Percentiles rank a stretch among this genome's conserved stretches.
Evolutionary conservation across 2,113 vertebrate species (phyloP).

Genomic region (Macrotus californicus): DNA sequence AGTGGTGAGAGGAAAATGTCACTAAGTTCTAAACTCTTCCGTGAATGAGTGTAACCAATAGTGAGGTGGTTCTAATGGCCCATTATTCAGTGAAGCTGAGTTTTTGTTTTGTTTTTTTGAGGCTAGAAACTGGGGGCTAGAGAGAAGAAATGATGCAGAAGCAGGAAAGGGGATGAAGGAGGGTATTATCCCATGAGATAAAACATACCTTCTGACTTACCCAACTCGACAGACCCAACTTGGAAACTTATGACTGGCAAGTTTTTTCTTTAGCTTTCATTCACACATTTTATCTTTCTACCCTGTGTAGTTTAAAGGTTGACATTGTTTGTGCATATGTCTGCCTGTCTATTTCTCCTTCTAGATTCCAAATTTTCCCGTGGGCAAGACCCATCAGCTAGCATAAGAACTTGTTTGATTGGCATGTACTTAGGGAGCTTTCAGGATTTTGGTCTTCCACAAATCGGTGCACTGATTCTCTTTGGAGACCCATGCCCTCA

Average conservation of each 20-base stretch:
- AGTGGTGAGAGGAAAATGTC: not conserved
- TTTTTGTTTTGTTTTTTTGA: not conserved
- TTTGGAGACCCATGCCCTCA: not conserved
- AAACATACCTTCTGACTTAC: not conserved
- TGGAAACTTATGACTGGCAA: not conserved
- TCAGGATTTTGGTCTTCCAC: not conserved
- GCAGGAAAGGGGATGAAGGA: not conserved
- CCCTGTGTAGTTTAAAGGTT: not conserved
- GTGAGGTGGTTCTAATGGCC: not conserved
- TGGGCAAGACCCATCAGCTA: not conserved
- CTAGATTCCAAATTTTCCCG: not conserved
- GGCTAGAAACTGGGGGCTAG: not conserved
- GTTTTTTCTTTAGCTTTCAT: not conserved
- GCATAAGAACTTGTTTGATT: not conserved
- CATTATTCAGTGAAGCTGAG: not conserved
- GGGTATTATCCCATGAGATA: not conserved
- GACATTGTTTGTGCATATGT: not conserved
- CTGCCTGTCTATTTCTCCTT: not conserved
- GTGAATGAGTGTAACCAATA: not conserved
- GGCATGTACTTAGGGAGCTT: not conserved
- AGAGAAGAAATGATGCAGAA: not conserved
- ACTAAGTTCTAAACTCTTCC: not conserved
- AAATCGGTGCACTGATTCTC: not conserved
- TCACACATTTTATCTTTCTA: not conserved
- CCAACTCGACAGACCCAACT: not conserved